A percentile compares a stretch with the other conserved stretches of the same genome.
Evolutionary conservation across 2,113 vertebrate genomes (phyloP).

Genomic region (Cricetomys ansorgei): DNA sequence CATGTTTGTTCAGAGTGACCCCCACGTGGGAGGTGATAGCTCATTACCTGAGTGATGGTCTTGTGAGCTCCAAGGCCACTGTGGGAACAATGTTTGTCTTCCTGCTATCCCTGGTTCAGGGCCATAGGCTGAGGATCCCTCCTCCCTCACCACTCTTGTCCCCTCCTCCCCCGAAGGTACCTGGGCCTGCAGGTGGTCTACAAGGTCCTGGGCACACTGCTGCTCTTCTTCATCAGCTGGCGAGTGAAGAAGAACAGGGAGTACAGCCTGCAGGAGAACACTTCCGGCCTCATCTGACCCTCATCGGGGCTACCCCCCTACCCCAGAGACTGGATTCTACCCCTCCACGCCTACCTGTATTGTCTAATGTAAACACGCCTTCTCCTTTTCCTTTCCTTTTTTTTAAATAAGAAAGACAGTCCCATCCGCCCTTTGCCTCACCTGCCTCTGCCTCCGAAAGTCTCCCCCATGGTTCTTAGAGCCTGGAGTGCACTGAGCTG

Average conservation of each 20-base stretch:
- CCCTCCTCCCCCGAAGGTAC: conserved; percentile 87
- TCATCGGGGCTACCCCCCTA: fast-evolving
- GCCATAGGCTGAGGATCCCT: background rate
- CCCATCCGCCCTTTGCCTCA: conserved; percentile 1
- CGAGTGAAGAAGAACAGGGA: conserved; percentile 92
- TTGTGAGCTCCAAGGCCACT: background rate
- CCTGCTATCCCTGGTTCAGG: background rate
- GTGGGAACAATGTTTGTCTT: fast-evolving
- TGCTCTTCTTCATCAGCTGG: conserved; percentile 92
- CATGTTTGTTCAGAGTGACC: background rate
- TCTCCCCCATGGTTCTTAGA: background rate
- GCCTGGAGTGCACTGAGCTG: background rate
- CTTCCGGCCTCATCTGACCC: conserved; percentile 83
- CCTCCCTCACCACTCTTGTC: background rate
- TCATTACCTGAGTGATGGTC: background rate
- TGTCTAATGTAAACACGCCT: conserved; percentile 41
- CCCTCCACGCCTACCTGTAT: conserved; percentile 23
- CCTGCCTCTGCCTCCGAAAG: background rate
- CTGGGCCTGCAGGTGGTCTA: conserved; percentile 94
- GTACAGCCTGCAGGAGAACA: conserved; percentile 93
- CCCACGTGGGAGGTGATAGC: background rate
- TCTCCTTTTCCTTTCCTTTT: background rate
- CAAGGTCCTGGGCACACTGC: conserved; percentile 90
- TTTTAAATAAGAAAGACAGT: conserved; percentile 54
- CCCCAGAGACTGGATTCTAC: background rate